phyloP scores from a whole-genome alignment of 2,113 vertebrate species.

The Trachemys scripta region DNA sequence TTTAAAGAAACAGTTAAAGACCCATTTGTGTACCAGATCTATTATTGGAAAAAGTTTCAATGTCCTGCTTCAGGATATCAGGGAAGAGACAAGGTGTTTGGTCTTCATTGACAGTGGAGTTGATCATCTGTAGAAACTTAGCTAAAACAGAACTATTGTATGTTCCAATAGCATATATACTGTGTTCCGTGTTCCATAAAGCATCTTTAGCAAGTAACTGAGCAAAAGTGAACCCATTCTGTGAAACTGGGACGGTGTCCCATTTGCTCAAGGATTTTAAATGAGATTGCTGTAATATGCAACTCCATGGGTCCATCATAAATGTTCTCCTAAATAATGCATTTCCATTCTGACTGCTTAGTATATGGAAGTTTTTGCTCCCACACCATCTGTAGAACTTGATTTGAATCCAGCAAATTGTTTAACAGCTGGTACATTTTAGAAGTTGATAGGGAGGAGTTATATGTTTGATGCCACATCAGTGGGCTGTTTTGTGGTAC shows the following conservation, averaged over 20 bases:
- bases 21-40: not conserved
- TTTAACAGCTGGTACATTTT: slow-evolving; percentile 46
- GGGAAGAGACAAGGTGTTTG: not conserved
- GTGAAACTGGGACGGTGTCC: not conserved
- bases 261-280: fast-evolving
- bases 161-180: fast-evolving
- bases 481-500: not conserved
- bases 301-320: not conserved
- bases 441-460: not conserved
- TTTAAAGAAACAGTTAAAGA: not conserved
- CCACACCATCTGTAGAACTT: slow-evolving; percentile 8
- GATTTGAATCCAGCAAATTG: slow-evolving; percentile 12
- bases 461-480: not conserved
- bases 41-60: slow-evolving; percentile 4
- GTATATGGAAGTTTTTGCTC: slow-evolving; percentile 45
- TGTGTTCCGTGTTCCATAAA: fast-evolving
- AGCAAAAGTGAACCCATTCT: not conserved
- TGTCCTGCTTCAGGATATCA: not conserved
- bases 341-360: not conserved
- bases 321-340: fast-evolving
- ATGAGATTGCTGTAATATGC: not conserved
- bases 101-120: not conserved
- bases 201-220: not conserved
- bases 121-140: not conserved
- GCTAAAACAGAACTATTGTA: not conserved